A percentile compares a stretch with the other conserved stretches of the same genome.
phyloP scores from a whole-genome alignment of 2,888 invertebrate species.

The Lasioglossum calceatum region DNA sequence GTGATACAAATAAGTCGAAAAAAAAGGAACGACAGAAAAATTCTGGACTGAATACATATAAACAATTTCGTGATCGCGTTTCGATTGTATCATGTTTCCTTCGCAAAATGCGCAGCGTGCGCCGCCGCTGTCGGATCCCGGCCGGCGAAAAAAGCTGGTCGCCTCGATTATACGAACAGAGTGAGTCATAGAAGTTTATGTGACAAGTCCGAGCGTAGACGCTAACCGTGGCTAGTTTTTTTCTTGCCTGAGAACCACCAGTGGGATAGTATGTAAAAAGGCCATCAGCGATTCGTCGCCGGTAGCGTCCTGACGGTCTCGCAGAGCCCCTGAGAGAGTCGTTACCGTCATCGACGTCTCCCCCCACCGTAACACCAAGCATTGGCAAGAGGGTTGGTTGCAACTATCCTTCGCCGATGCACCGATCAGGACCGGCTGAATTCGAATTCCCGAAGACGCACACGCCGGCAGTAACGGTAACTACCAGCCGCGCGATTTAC shows the following conservation, averaged over 20 bases:
- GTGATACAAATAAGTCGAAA: too few relatives aligned
- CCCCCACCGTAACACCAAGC: slow-evolving; percentile 32
- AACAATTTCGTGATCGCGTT: background rate
- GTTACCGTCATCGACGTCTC: slow-evolving; percentile 58
- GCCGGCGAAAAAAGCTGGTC: background rate
- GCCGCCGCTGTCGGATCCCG: background rate
- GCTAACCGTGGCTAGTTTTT: slow-evolving; percentile 28
- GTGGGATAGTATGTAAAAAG: slow-evolving; percentile 64
- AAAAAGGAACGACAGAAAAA: too few relatives aligned
- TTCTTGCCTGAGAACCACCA: slow-evolving; percentile 34
- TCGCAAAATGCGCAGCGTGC: background rate
- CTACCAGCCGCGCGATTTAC: slow-evolving; percentile 62
- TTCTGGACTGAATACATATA: too few relatives aligned
- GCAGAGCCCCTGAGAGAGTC: slow-evolving; percentile 73
- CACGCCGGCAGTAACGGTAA: slow-evolving; percentile 53
- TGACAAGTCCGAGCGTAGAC: slow-evolving; percentile 46
- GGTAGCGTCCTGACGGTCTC: slow-evolving; percentile 37
- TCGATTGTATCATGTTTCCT: background rate
- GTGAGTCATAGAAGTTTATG: slow-evolving; percentile 61
- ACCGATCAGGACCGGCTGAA: slow-evolving; percentile 34
- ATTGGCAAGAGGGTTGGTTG: slow-evolving; percentile 44
- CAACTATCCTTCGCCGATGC: slow-evolving; percentile 45
- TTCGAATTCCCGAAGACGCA: slow-evolving; percentile 56
- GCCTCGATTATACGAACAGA: background rate
- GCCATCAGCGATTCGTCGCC: slow-evolving; percentile 56